phyloP scores from a whole-genome alignment of 2,797 vertebrate genomes.

The Tapirus indicus region DNA sequence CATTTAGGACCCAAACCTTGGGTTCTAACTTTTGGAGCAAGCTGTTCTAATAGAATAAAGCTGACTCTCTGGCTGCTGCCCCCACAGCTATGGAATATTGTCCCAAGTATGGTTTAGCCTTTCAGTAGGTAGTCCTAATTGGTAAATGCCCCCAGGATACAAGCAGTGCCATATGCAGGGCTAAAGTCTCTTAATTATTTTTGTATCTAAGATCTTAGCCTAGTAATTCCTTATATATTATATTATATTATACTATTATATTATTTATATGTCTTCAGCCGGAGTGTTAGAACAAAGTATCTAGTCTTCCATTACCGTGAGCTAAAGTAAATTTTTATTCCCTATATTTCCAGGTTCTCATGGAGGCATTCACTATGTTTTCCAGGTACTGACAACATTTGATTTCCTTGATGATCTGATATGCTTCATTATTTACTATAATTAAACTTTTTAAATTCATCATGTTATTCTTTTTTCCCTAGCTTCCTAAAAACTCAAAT shows the following conservation, averaged over 20 bases:
- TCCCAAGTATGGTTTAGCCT: background rate
- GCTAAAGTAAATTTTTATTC: background rate
- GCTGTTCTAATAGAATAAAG: too few relatives aligned
- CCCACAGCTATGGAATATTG: background rate
- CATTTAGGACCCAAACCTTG: background rate
- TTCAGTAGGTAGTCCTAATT: background rate
- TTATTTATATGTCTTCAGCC: background rate
- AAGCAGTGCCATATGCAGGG: background rate
- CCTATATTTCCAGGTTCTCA: background rate
- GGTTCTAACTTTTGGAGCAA: background rate
- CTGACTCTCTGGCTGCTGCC: background rate
- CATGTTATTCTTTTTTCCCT: background rate
- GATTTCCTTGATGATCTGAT: background rate
- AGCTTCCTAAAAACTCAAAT: background rate
- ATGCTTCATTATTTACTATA: background rate
- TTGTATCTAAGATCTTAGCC: background rate
- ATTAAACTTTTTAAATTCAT: background rate
- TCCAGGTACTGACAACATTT: background rate
- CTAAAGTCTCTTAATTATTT: background rate
- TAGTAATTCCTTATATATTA: background rate
- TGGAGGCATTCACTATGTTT: background rate
- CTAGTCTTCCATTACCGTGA: background rate
- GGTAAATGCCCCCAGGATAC: background rate
- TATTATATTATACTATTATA: background rate
- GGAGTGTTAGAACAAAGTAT: background rate